These are phyloP conservation scores for Phocoena sinus DNA, from an alignment of 2,113 vertebrate genomes.

Conservation along the genomic window DNA sequence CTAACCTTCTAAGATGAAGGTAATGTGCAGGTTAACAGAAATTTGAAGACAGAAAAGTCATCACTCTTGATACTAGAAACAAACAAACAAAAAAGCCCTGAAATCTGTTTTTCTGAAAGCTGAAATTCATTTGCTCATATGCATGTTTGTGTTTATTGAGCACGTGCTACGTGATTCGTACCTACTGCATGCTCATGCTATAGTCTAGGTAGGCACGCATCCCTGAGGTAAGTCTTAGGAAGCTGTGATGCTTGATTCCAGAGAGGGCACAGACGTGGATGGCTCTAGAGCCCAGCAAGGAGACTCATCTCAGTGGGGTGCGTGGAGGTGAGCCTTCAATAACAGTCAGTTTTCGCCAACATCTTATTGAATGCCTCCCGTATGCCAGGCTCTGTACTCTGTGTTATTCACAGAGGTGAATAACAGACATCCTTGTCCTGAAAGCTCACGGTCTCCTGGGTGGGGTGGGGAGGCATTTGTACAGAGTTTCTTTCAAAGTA, in stretches of 20 bases:
- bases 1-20: neutral
- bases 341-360: neutral
- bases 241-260: neutral
- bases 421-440: neutral
- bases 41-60: neutral
- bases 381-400: neutral
- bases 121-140: neutral
- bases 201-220: neutral
- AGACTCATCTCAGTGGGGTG: neutral
- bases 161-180: neutral
- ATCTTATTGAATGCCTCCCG: neutral
- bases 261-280: neutral
- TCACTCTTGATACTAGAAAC: neutral
- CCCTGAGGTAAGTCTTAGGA: neutral
- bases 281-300: neutral
- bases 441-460: neutral
- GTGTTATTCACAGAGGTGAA: neutral
- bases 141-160: neutral
- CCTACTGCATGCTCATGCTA: accelerated
- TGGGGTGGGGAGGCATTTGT: neutral
- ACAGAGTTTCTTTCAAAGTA: neutral
- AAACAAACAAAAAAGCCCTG: neutral
- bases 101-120: neutral
- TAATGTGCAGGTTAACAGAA: neutral
- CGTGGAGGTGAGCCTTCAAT: neutral